Conservation (phyloP, 2,113 vertebrate species). For the Heteronetta atricapilla region DNA sequence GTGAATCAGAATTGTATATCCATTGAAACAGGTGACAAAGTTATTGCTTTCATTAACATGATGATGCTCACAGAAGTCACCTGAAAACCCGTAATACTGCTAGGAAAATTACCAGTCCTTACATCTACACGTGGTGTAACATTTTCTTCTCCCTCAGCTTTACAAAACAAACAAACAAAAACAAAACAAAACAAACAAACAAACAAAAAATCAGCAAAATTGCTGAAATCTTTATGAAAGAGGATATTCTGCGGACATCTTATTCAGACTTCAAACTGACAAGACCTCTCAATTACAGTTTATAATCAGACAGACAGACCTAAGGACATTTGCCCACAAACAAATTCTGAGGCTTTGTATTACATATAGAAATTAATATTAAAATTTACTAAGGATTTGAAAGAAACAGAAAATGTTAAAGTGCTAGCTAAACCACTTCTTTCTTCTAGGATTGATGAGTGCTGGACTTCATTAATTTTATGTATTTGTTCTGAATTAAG, state of each 20-base stretch:
- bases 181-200: too few species aligned
- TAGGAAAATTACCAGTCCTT: neutral
- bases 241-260: neutral
- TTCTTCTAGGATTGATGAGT: slow-evolving; percentile 26
- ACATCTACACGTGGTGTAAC: accelerated
- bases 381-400: neutral
- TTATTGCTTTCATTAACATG: neutral
- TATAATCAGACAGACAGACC: neutral
- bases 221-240: neutral
- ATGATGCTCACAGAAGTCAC: neutral
- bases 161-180: neutral
- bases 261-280: neutral
- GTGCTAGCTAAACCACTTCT: neutral
- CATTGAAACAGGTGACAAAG: neutral
- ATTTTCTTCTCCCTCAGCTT: neutral
- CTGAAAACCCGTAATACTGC: neutral
- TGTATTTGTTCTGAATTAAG: slow-evolving; percentile 17
- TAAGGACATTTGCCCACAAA: neutral
- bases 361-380: neutral
- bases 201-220: neutral
- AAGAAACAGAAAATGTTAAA: neutral
- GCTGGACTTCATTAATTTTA: slow-evolving; percentile 40
- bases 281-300: neutral
- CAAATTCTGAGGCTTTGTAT: neutral
- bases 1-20: neutral